These are phyloP conservation scores for Protosalanx chinensis DNA, from an alignment of 2,797 vertebrate species.

Conservation along the genomic window DNA sequence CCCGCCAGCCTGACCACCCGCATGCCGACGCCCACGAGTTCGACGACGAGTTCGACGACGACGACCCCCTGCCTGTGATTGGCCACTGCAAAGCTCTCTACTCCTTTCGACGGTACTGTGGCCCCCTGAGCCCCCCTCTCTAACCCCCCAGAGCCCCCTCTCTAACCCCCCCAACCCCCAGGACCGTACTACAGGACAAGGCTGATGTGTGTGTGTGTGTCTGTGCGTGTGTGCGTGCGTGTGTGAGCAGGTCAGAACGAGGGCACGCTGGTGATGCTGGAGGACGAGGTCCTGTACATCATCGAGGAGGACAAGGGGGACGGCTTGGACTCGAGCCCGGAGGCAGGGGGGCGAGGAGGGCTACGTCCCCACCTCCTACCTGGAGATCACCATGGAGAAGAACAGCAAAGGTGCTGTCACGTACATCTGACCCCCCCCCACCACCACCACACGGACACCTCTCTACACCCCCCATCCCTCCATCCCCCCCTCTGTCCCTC, in stretches of 20 bases:
- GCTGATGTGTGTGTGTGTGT: no score
- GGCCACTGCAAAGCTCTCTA: constrained; percentile 98
- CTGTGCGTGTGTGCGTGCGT: background rate
- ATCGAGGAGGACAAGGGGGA: constrained; percentile 99
- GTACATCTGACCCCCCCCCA: constrained; percentile 84
- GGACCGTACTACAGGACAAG: background rate
- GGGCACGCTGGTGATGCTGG: constrained; percentile 94
- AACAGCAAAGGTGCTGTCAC: constrained; percentile 99
- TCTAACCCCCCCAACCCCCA: background rate
- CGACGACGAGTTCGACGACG: constrained; percentile 97
- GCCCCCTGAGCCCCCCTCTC: background rate
- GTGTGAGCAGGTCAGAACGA: constrained; percentile 87
- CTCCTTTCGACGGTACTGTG: constrained; percentile 86
- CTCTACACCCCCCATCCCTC: background rate
- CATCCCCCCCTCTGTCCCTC: background rate
- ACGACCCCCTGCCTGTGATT: constrained; percentile 93
- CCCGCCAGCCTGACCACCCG: constrained; percentile 76
- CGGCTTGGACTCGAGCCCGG: constrained; percentile 95
- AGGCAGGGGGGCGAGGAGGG: constrained; percentile 95
- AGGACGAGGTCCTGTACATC: constrained; percentile 93
- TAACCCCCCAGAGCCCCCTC: background rate
- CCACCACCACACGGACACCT: constrained; percentile 5
- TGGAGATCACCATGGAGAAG: constrained; percentile 98
- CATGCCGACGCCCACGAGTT: constrained; percentile 86
- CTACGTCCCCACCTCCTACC: constrained; percentile 97